Conservation (phyloP, 2,113 vertebrate genomes). For the Myrmecobius fasciatus region DNA sequence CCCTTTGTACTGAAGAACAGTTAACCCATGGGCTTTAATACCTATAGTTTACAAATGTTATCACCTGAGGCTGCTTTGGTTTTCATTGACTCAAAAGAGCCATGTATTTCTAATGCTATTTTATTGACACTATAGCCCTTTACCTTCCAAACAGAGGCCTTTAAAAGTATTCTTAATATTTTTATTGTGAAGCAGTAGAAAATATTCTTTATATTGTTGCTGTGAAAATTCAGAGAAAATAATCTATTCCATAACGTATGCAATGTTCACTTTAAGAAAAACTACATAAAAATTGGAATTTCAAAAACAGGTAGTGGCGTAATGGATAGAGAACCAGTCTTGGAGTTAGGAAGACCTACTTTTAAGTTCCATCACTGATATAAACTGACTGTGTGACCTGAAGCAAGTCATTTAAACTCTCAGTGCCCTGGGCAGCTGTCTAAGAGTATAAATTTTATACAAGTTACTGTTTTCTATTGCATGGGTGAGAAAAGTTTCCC, state of each 20-base stretch:
- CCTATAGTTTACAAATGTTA: slow-evolving; percentile 40
- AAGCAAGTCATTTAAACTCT: neutral
- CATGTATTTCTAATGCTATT: neutral
- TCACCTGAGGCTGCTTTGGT: neutral
- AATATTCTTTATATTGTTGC: neutral
- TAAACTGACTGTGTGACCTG: neutral
- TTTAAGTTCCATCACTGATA: neutral
- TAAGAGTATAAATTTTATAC: neutral
- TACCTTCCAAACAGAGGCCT: neutral
- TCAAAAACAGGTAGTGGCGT: neutral
- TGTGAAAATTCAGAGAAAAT: neutral
- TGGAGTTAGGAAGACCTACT: neutral
- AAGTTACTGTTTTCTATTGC: neutral
- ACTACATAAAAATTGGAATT: neutral
- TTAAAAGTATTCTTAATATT: neutral
- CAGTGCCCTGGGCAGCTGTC: neutral
- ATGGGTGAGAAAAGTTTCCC: neutral
- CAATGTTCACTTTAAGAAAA: neutral
- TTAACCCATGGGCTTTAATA: slow-evolving; percentile 18
- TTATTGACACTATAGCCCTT: neutral
- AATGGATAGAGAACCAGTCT: neutral
- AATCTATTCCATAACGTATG: neutral
- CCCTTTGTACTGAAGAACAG: neutral
- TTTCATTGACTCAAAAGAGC: neutral
- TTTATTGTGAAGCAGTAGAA: neutral